These are phyloP conservation scores for Pseudorasbora parva DNA, from an alignment of 2,113 vertebrate genomes.

Conservation along the genomic window DNA sequence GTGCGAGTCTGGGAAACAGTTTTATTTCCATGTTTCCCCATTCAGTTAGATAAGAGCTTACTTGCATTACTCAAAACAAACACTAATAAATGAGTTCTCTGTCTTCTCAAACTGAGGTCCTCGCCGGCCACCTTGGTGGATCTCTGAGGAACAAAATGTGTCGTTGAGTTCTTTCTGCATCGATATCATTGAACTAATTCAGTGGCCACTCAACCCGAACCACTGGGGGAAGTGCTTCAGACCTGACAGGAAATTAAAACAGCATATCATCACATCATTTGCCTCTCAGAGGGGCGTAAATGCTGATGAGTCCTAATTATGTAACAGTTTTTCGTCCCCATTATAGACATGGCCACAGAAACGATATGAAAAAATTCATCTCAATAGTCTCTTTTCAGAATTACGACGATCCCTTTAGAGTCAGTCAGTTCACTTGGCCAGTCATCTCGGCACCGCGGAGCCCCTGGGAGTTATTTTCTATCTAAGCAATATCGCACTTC, in stretches of 20 bases:
- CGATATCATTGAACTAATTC: constrained; percentile 1
- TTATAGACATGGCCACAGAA: neutral
- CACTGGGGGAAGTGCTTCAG: neutral
- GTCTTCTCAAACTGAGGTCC: neutral
- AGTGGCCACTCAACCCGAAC: neutral
- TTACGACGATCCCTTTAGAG: neutral
- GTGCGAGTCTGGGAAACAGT: neutral
- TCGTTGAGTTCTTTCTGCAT: neutral
- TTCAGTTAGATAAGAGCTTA: neutral
- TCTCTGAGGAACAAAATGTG: neutral
- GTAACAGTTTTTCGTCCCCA: neutral
- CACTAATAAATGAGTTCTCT: neutral
- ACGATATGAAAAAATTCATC: neutral
- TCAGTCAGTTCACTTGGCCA: neutral
- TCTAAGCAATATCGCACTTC: neutral
- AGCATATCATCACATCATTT: constrained; percentile 6
- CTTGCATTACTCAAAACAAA: neutral
- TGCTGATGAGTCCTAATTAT: constrained; percentile 19
- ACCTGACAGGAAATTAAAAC: constrained; percentile 15
- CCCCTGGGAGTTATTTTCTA: neutral
- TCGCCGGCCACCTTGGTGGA: neutral
- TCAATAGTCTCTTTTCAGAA: neutral
- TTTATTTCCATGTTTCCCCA: neutral
- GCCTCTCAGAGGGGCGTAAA: constrained; percentile 2
- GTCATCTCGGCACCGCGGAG: neutral